Conservation (phyloP, 2,888 invertebrate genomes). For the Clunio marinus region DNA sequence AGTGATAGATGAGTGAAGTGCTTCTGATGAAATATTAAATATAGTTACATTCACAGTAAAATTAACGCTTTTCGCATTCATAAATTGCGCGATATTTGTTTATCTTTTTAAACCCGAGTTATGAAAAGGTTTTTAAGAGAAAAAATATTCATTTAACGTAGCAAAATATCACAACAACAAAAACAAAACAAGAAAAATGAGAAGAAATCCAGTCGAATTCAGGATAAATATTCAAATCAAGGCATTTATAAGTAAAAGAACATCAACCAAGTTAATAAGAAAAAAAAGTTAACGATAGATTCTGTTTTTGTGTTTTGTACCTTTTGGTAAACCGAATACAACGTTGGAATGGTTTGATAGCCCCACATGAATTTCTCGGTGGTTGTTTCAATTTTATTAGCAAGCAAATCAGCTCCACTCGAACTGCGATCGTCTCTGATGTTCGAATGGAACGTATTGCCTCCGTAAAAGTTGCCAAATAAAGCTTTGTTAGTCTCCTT, state of each 20-base stretch:
- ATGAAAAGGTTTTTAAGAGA: too few species aligned
- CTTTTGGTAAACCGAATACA: slow-evolving; percentile 82
- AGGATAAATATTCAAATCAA: background rate
- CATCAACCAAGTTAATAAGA: background rate
- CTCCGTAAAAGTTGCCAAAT: slow-evolving; percentile 29
- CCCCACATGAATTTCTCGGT: slow-evolving; percentile 60
- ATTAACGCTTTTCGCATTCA: too few species aligned
- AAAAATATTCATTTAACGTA: too few species aligned
- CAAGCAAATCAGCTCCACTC: slow-evolving; percentile 23
- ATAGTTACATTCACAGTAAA: too few species aligned
- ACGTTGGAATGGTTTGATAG: slow-evolving; percentile 77
- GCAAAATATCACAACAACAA: too few species aligned
- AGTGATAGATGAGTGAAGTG: too few species aligned
- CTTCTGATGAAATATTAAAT: too few species aligned
- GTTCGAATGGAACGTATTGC: slow-evolving; percentile 18
- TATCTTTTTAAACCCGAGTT: too few species aligned
- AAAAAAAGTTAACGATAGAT: background rate
- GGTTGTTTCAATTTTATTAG: slow-evolving; percentile 19
- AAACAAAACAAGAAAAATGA: too few species aligned
- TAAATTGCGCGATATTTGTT: too few species aligned
- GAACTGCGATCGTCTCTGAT: background rate
- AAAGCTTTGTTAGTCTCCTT: slow-evolving; percentile 30
- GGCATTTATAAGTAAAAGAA: background rate
- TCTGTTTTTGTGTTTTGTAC: slow-evolving; percentile 51
- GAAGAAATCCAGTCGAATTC: too few species aligned